Evolutionary conservation across 2,113 vertebrate genomes (phyloP), one percentile per base, ranked within the genome.

Genomic region (Phainopepla nitens): DNA sequence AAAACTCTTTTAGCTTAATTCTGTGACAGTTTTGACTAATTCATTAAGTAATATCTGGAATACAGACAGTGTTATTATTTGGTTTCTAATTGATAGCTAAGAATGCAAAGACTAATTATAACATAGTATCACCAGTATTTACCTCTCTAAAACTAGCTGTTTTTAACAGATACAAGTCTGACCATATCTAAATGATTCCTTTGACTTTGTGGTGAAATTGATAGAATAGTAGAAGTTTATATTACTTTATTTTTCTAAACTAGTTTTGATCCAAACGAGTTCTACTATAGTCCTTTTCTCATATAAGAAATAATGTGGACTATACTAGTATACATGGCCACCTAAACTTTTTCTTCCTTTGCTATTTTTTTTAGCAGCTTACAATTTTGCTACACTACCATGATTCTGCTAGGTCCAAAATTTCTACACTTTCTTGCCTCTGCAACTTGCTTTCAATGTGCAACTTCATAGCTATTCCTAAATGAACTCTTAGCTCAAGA

Each of bases 81-180:
- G 1, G 5, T 49, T 86, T 78, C 25, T 54, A 42, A 49, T 15
- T 64, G 24, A 33, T 36, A 41, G 16, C 13, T 64, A 64, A 73
- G 35, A 54, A 69, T 50, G 28, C 4, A 22, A 57, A 58, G 50
- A 50, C 21, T 39, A 13, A 45, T 42, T 69, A 44, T 22, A 24
- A 22, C 10, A 41, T 7, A 22, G 2, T 42, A 65, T 69, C 15
- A 47, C 6, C 19, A 31, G 12, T 35, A 85, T 73, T 79, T 65
- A 45, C 2, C 1, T 54, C 39, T 57, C n/a, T 50, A 44, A 58
- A 2, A 23, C 0, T 35, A 9, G 2, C 6, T 42, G 3, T 19
- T 56, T 11, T 60, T 44, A 73, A 50, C 14, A 57, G 21, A 41
- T 44, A 57, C 5, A 62, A 42, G 75, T 75, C 10, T 86, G 21